These are phyloP conservation scores for Lophura swinhoii DNA, from an alignment of 2,797 vertebrate species.

Conservation along the genomic window DNA sequence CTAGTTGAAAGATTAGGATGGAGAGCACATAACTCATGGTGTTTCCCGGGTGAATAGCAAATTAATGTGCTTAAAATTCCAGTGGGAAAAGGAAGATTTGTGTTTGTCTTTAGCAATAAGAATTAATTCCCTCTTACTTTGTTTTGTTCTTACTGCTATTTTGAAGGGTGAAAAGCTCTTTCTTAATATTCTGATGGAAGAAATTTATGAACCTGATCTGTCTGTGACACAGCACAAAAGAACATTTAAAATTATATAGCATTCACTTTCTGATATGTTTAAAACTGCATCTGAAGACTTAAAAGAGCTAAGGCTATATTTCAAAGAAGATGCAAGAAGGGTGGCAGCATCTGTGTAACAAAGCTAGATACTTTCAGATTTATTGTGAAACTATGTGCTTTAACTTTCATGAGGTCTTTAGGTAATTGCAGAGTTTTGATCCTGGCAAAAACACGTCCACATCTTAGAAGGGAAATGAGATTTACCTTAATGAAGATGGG, in stretches of 20 bases:
- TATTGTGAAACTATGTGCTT: neutral
- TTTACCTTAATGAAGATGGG: neutral
- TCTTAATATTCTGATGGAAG: neutral
- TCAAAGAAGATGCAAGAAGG: neutral
- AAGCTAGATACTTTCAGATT: neutral
- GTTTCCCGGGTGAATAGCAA: neutral
- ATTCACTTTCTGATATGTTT: neutral
- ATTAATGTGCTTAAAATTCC: slow-evolving; percentile 1
- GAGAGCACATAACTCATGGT: neutral
- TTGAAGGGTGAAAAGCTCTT: neutral
- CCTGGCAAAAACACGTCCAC: neutral
- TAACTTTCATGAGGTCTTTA: neutral
- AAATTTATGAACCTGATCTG: neutral
- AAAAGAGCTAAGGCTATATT: neutral
- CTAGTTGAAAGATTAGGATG: neutral
- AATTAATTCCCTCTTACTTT: neutral
- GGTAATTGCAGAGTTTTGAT: neutral
- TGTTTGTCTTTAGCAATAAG: neutral
- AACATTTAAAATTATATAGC: neutral
- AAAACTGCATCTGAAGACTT: neutral
- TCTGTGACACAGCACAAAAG: neutral
- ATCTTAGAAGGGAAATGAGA: neutral
- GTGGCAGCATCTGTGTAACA: neutral
- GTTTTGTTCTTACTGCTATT: neutral
- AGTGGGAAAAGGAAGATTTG: neutral